Evolutionary conservation across 2,113 vertebrate genomes (phyloP), one percentile per base, ranked within the genome.

Genomic region (Syrrhaptes paradoxus): DNA sequence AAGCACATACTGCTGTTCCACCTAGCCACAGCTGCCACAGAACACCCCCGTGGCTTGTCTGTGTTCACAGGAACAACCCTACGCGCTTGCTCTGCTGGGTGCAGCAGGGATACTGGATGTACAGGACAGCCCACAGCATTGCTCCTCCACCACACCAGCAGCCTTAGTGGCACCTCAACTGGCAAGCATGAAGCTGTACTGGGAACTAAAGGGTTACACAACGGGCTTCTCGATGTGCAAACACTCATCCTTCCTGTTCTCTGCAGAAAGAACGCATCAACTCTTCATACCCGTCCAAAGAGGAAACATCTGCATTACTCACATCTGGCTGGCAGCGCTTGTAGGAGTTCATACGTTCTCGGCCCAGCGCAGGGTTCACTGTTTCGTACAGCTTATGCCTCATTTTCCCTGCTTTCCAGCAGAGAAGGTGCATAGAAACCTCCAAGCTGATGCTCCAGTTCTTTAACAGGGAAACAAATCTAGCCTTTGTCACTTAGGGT

Each of bases 271-370:
- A 66, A 57, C 10, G 36, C 52, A 93, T 31, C 85, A 29, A 57
- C 57, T 83, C 55, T 88, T 74, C 31, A 11, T 34, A 77, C 22
- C 17, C 4, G 3, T 36, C 84, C 93, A 75, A 59, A 93, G 80
- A 93, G 95, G 90, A 96, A 96, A 91, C 4, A 46, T 65, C 84
- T 85, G 87, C 54, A n/a, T 63, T 93, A 57, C 90, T 94, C 92
- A 94, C 96, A 96, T 90, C 79, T 95, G 90, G 92, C 85, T 79
- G 87, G 88, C 95, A 96, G 85, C 0, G 0, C 46, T 10, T 8
- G 72, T 6, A 32, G 38, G n/a, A 87, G 71, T 10, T 73, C 1
- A 3, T 29, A 65, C 18, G 6, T 48, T 61, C 78, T 59, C 85
- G 74, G 93, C 61, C 38, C 68, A 66, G 72, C 6, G 3, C 34